Conservation (phyloP, 1,140 invertebrate species). For the Drosophila rhopaloa region DNA sequence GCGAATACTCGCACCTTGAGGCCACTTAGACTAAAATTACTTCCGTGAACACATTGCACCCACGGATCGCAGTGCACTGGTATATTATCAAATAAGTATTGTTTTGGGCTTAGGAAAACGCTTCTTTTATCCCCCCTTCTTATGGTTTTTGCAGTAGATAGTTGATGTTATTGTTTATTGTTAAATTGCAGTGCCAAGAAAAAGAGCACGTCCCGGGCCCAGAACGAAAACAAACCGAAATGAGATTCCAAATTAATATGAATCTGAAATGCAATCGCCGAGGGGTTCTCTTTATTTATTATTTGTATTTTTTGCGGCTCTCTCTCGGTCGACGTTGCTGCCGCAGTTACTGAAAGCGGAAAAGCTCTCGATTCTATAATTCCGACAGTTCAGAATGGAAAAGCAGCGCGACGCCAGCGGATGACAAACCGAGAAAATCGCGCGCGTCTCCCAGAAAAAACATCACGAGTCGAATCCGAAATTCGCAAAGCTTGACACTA, state of each 20-base stretch:
- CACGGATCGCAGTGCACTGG: constrained; percentile 10
- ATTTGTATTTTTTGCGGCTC: constrained; percentile 12
- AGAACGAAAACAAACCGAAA: constrained; percentile 24
- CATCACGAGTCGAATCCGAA: constrained; percentile 3
- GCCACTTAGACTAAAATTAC: constrained; percentile 24
- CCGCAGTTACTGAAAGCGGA: constrained; percentile 57
- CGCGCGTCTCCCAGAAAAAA: constrained; percentile 21
- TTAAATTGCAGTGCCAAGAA: constrained; percentile 25
- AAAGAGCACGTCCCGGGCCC: constrained; percentile 10
- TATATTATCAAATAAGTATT: constrained; percentile 34
- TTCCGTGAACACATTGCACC: constrained; percentile 40
- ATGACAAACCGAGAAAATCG: constrained; percentile 48
- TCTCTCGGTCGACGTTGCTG: background rate
- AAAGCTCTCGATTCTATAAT: constrained; percentile 63
- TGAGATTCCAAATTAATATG: constrained; percentile 38
- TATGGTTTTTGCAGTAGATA: background rate
- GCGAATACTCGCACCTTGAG: constrained; percentile 22
- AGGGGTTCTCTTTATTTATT: constrained; percentile 13
- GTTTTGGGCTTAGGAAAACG: background rate
- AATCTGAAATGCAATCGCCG: constrained; percentile 41
- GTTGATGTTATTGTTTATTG: constrained; percentile 14
- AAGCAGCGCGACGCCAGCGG: constrained; percentile 72
- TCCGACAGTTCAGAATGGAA: constrained; percentile 74
- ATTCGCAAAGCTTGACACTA: background rate
- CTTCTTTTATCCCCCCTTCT: background rate